Percentiles rank a stretch among this genome's conserved stretches.
Conservation (phyloP, 2,888 invertebrate genomes). For the Teleogryllus oceanicus region DNA sequence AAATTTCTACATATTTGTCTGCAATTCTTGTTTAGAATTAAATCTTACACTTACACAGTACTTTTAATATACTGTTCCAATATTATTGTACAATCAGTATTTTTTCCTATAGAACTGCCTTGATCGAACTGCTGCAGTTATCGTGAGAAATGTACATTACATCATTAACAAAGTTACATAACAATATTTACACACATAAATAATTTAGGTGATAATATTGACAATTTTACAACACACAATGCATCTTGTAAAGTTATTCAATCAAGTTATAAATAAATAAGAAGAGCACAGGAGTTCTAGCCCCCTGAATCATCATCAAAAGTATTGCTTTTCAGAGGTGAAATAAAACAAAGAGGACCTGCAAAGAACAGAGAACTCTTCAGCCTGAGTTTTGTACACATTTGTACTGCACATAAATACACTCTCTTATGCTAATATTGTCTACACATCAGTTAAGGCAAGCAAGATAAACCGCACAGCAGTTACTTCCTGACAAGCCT, state of each 20-base stretch:
- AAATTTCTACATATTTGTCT: too few species aligned
- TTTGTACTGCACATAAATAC: constrained; percentile 18
- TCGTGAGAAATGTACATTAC: neutral
- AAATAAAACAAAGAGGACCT: neutral
- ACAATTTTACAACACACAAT: constrained; percentile 18
- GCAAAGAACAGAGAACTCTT: constrained; percentile 18
- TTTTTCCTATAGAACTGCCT: too few species aligned
- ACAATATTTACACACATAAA: constrained; percentile 18
- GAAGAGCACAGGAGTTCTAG: neutral
- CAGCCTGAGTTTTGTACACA: constrained; percentile 2
- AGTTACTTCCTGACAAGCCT: neutral
- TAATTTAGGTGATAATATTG: neutral
- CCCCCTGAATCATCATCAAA: neutral
- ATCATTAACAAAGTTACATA: constrained; percentile 18
- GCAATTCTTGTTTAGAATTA: too few species aligned
- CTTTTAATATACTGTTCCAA: too few species aligned
- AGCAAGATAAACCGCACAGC: neutral
- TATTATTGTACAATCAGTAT: too few species aligned
- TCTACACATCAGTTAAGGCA: neutral
- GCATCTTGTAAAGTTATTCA: neutral
- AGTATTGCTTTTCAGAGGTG: constrained; percentile 3
- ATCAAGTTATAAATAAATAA: neutral
- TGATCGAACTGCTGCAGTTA: too few species aligned
- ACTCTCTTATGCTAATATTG: neutral
- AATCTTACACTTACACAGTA: too few species aligned